These are phyloP conservation scores for Pedionomus torquatus DNA, from an alignment of 2,113 vertebrate species.

Conservation along the genomic window DNA sequence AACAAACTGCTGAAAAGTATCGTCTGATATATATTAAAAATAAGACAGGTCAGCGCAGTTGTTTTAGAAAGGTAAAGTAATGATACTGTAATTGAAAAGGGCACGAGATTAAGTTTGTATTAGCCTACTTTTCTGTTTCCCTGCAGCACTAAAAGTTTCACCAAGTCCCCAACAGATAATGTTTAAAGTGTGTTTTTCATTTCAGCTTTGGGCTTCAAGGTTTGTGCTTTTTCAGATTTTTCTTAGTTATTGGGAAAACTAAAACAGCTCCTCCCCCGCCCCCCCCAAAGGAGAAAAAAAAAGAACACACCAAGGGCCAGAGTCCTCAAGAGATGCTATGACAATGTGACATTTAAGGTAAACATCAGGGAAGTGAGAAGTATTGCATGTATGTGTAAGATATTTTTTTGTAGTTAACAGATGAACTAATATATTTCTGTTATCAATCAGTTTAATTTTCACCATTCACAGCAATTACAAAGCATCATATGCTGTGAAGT, in stretches of 20 bases:
- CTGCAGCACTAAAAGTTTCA: background rate
- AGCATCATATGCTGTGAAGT: background rate
- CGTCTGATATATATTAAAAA: background rate
- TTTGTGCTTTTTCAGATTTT: fast-evolving
- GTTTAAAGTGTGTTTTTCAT: background rate
- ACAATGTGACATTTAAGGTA: background rate
- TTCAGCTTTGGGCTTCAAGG: background rate
- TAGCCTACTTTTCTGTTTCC: background rate
- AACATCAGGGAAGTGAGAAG: background rate
- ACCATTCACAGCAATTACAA: background rate
- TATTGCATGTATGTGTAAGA: fast-evolving
- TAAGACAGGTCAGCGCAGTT: background rate
- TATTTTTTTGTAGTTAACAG: background rate
- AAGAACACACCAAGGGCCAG: background rate
- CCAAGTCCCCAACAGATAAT: background rate
- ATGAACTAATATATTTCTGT: background rate
- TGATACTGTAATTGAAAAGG: background rate
- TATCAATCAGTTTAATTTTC: background rate
- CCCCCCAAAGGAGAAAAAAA: background rate
- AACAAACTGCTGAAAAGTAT: background rate
- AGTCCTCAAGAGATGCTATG: background rate
- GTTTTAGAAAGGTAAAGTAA: background rate
- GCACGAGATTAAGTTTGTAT: background rate
- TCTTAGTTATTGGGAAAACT: background rate
- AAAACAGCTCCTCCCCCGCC: background rate